A percentile compares a stretch with the other conserved stretches of the same genome.
These are phyloP conservation scores for Clostera curtula DNA, from an alignment of 2,888 invertebrate species.

Conservation along the genomic window DNA sequence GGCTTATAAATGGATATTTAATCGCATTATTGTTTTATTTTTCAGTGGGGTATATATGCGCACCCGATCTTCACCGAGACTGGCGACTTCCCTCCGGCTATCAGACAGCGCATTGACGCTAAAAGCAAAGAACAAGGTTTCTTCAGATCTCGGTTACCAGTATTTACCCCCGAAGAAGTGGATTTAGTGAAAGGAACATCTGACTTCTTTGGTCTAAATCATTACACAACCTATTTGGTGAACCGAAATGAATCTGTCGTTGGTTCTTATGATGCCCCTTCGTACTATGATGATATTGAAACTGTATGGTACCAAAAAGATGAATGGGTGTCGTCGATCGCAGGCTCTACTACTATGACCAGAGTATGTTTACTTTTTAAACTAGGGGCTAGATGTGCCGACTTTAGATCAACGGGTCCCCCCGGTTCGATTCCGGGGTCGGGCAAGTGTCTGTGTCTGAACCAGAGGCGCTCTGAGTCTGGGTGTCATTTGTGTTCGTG, in stretches of 20 bases:
- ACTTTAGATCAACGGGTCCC: too few species aligned
- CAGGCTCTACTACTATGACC: constrained; percentile 7
- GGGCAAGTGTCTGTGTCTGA: too few species aligned
- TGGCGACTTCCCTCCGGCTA: constrained; percentile 77
- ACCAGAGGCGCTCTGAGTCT: too few species aligned
- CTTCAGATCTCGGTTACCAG: constrained; percentile 71
- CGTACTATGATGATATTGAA: constrained; percentile 28
- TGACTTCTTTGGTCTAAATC: constrained; percentile 83
- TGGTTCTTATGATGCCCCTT: constrained; percentile 22
- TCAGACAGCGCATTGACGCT: constrained; percentile 70
- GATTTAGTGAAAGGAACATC: constrained; percentile 67
- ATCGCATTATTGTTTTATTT: too few species aligned
- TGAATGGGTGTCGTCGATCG: constrained; percentile 13
- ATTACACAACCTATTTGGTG: constrained; percentile 72
- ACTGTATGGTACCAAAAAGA: constrained; percentile 10
- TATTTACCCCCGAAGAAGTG: constrained; percentile 75
- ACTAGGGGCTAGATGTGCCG: too few species aligned
- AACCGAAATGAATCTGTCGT: constrained; percentile 35
- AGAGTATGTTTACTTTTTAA: constrained; percentile 14
- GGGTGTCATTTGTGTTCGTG: too few species aligned
- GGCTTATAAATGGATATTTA: too few species aligned
- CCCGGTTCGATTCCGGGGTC: too few species aligned
- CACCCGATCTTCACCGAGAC: constrained; percentile 75
- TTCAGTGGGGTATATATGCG: constrained; percentile 70
- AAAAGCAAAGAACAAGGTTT: constrained; percentile 75